Evolutionary conservation across 2,113 vertebrate genomes (phyloP), one percentile per base, ranked within the genome.

Genomic region (Oxyura jamaicensis): DNA sequence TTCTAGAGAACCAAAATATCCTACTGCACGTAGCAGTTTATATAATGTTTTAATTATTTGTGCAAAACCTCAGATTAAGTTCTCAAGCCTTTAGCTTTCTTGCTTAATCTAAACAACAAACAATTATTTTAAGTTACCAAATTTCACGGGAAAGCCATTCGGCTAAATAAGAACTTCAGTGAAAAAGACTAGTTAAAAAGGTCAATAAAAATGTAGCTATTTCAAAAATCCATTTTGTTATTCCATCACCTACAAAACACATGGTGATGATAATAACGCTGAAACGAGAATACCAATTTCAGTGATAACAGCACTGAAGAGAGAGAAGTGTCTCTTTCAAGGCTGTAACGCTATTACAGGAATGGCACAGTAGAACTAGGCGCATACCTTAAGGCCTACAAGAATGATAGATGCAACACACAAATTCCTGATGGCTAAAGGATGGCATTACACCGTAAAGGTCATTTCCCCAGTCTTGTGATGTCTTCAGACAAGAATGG

Each of bases 371-470:
- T 59, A 89, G 82, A 92, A 28, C 14, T 53, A 80, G 52, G 39
- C 60, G 68, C 28, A 23, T 39, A 86, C 83, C 80, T 89, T 76
- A 62, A 95, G 86, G 96, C 73, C 52, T 88, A 56, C 85, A 93
- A 75, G 84, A 95, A 88, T 89, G 84, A 97, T 67, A 29, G 63
- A 94, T 74, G 86, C 56, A 94, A 55, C 56, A 48, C 62, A 29
- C 75, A 88, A 95, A 97, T 89, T 97, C 89, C 86, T 96, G 80
- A 85, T 42, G 82, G 60, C 55, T 82, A 91, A 84, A 65, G 71
- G 80, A 95, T 91, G 65, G 91, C 84, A 85, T 86, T 94, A 73
- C 77, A 76, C 80, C 10, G 4, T 55, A 96, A 97, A 97, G 58
- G 87, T 96, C 42, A 23, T 96, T 97, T 94, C 90, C 91, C 96